These are phyloP conservation scores for Cerceris ruficornis DNA, from an alignment of 2,888 invertebrate species.

Conservation along the genomic window DNA sequence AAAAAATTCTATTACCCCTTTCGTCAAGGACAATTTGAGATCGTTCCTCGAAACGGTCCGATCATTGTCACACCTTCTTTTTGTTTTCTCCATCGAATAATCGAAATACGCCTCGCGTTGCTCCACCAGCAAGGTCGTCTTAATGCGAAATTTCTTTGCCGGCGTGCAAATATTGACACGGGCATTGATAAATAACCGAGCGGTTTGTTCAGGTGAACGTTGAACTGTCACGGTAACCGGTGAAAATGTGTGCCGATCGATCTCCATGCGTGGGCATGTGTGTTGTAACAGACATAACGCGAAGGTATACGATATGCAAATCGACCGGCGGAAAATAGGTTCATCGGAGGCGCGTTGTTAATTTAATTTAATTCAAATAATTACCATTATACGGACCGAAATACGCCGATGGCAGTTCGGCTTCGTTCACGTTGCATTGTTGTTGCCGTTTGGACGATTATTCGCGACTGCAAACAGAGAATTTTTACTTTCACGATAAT, in stretches of 20 bases:
- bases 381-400: slow-evolving; percentile 32
- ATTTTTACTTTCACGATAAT: no score
- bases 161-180: slow-evolving; percentile 53
- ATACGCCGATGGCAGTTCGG: background rate
- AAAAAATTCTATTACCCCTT: no score
- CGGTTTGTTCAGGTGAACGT: slow-evolving; percentile 61
- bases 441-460: no score
- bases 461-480: no score
- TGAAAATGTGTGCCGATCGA: slow-evolving; percentile 21
- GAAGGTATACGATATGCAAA: slow-evolving; percentile 46
- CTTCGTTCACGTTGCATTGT: background rate
- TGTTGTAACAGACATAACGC: slow-evolving; percentile 43
- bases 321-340: slow-evolving; percentile 43
- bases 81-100: background rate
- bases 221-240: slow-evolving; percentile 20
- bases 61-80: background rate
- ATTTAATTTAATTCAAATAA: slow-evolving; percentile 50
- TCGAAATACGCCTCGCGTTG: background rate
- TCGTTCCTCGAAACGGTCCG: no score
- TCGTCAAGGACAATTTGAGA: no score
- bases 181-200: slow-evolving; percentile 49
- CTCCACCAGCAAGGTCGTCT: slow-evolving; percentile 41
- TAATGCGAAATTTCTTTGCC: slow-evolving; percentile 42
- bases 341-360: slow-evolving; percentile 29
- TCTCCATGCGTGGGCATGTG: slow-evolving; percentile 26